Evolutionary conservation across 2,113 vertebrate species (phyloP), one percentile per base, ranked within the genome.

Genomic region (Prietella phreatophila): DNA sequence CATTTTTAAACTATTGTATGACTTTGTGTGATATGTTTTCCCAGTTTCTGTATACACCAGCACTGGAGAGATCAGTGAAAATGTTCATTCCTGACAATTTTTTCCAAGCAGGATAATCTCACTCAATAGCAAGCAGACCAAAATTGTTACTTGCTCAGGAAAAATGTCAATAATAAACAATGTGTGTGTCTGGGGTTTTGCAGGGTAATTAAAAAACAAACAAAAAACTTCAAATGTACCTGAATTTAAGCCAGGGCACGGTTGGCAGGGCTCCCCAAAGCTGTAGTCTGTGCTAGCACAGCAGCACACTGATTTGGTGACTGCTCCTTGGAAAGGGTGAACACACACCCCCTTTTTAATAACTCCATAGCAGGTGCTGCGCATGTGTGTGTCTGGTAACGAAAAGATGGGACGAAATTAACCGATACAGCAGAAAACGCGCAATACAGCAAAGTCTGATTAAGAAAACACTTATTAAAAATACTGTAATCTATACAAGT

Each of bases 221-320:
- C 3, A 39, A 69, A 65, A 61, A 39, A 30, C 17, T 53, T 30
- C 39, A 85, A 53, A 13, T 61, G 84, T 89, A 96, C 96, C 96
- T 85, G 95, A 96, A 82, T 94, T 94, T 89, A 92, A 92, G 33
- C 92, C 90, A 82, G 96, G 96, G 50, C 96, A 96, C 4, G 95
- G 94, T 10, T 93, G 91, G 83, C 96, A 96, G 0, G 95, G 95
- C 69, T 95, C 94, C 73, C 96, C 95, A 88, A 96, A 96, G 10
- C 94, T 94, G 84, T 95, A 95, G 85, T 95, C 94, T 69, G 94
- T 84, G 89, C 90, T 95, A 79, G 95, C 95, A 92, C 96, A 96
- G 90, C 96, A 96, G 88, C 96, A 96, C 56, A 95, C 93, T 20
- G 96, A 96, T 86, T 95, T 96, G 42, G 95, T 96, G 85, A 96